Base-by-base conservation (phyloP, 2,888 invertebrate species). In the Melieria picta region DNA sequence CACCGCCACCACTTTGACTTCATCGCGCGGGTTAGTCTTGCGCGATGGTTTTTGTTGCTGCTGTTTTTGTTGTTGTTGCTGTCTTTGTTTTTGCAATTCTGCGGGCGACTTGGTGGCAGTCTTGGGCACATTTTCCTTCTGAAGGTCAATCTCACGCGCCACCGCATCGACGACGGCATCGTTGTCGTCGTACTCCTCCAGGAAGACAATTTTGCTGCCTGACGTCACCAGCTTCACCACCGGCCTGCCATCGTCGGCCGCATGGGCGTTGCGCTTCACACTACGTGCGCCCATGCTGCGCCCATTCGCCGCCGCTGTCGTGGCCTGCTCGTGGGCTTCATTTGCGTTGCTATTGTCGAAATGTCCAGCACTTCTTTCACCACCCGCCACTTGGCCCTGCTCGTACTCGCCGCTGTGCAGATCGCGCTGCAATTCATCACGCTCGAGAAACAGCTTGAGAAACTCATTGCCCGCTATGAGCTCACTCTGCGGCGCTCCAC, bases 1-100 rank as follows among this genome's bases (percentile, higher is more conserved):
- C n/a, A 89, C 88, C 0, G 88, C 87, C 46, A 89, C 86, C 43
- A 89, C 87, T 78, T 88, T 86, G 73, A 86, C 83, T 75, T 87
- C 86, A 71, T 82, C 83, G 50, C 65, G 61, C 3, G 63, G 50
- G 16, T 56, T 57, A 63, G 65, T 50, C 16, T 67, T 52, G 16
- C 13, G 16, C 47, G 48, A 48, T 60, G 45, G 65, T 50, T 55
- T 50, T 61, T 72, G 55, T 65, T 69, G 65, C 65, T 55, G 64
- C 71, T 52, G 71, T 66, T 65, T 70, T 55, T 13, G 67, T 10
- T 57, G 47, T 7, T 50, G 70, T 66, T 52, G 63, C 46, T 48
- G 67, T 72, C 64, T 81, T 85, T 63, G 87, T 82, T n/a, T 88
- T 87, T 65, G 72, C 57, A 65, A 66, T 64, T 56, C 68, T 67